Percentiles rank a stretch among this genome's conserved stretches.
Evolutionary conservation across 2,888 invertebrate genomes (phyloP).

Genomic region (Shargacucullia verbasci): DNA sequence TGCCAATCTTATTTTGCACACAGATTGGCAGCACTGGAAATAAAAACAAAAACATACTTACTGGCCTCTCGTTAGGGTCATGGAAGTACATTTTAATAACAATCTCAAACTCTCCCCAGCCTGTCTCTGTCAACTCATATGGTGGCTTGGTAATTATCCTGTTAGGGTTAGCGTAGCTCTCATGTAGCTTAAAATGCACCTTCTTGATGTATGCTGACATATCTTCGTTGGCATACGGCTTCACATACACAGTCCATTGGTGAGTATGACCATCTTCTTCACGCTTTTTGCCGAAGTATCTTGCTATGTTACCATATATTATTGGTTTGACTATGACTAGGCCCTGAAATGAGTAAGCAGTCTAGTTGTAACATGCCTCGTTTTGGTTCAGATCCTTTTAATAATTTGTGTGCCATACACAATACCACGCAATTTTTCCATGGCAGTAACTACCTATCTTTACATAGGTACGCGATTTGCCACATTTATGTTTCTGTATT

Average conservation of each 20-base stretch:
- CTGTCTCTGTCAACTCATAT: constrained; percentile 99
- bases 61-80: constrained; percentile 98
- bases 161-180: constrained; percentile 98
- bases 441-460: too few species aligned
- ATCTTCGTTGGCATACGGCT: constrained; percentile 97
- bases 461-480: too few species aligned
- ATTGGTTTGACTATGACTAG: constrained; percentile 97
- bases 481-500: too few species aligned
- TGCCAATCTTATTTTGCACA: too few species aligned
- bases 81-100: constrained; percentile 99
- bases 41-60: constrained; percentile 79
- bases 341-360: constrained; percentile 89
- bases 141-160: constrained; percentile 98
- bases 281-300: constrained; percentile 98
- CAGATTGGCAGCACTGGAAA: too few species aligned
- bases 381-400: too few species aligned
- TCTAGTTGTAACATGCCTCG: neutral
- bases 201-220: constrained; percentile 98
- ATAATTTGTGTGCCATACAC: too few species aligned
- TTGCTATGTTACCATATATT: constrained; percentile 98
- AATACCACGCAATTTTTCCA: too few species aligned
- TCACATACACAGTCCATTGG: constrained; percentile 99
- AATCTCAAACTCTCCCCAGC: constrained; percentile 99
- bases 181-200: constrained; percentile 98
- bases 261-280: constrained; percentile 99